These are phyloP conservation scores for Arion vulgaris DNA, from an alignment of 1,140 invertebrate genomes.

Conservation along the genomic window DNA sequence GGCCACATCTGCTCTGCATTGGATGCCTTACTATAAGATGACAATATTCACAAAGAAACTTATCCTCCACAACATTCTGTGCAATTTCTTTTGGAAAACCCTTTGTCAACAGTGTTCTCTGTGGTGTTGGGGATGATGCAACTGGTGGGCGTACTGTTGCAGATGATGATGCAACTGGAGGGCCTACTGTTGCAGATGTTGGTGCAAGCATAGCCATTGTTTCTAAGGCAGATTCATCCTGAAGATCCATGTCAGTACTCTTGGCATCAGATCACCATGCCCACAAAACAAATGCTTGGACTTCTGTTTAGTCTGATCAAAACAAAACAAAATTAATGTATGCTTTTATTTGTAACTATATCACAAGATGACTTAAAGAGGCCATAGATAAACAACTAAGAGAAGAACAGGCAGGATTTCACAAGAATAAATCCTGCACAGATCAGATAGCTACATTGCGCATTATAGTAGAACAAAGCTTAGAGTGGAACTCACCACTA, in stretches of 20 bases:
- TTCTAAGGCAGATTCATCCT: neutral
- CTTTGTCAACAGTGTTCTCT: neutral
- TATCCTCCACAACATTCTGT: neutral
- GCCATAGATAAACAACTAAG: too few relatives aligned
- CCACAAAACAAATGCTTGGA: neutral
- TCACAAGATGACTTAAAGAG: too few relatives aligned
- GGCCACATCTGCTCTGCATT: conserved; percentile 31
- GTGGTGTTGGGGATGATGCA: neutral
- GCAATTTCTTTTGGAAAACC: conserved; percentile 20
- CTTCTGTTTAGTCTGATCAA: neutral
- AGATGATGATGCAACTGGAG: neutral
- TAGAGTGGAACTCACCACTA: too few relatives aligned
- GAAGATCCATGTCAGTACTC: conserved; percentile 6
- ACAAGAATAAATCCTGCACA: too few relatives aligned
- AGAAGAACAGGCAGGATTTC: too few relatives aligned
- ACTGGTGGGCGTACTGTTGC: too few relatives aligned
- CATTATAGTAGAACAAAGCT: too few relatives aligned
- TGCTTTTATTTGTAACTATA: too few relatives aligned
- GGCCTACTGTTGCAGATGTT: neutral
- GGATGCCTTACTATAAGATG: conserved; percentile 18
- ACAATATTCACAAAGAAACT: conserved; percentile 34
- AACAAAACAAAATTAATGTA: too few relatives aligned
- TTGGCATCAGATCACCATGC: neutral
- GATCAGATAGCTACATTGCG: too few relatives aligned
- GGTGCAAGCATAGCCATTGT: neutral